Evolutionary conservation across 2,888 invertebrate genomes (phyloP).

Genomic region (Nymphalis urticae): DNA sequence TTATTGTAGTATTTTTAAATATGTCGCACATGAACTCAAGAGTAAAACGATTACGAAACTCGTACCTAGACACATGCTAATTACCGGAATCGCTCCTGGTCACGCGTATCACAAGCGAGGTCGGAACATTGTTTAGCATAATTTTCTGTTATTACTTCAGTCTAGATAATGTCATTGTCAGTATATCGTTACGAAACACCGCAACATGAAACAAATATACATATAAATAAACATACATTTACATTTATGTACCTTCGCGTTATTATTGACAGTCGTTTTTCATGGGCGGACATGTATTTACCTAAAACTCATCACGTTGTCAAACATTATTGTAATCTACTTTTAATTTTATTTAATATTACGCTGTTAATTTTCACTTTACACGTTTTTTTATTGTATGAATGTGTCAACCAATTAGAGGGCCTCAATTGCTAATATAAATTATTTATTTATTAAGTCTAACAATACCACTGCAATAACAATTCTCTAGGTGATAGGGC

Average conservation of each 20-base stretch:
- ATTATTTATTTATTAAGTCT: too few relatives aligned
- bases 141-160: constrained; percentile 34
- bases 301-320: background rate
- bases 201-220: background rate
- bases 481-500: too few relatives aligned
- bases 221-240: too few relatives aligned
- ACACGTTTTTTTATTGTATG: too few relatives aligned
- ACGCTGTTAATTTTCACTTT: background rate
- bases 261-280: too few relatives aligned
- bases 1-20: too few relatives aligned
- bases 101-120: constrained; percentile 31
- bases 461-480: too few relatives aligned
- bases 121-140: constrained; percentile 34
- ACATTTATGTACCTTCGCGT: too few relatives aligned
- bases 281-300: background rate
- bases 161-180: constrained; percentile 27
- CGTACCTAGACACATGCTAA: constrained; percentile 11
- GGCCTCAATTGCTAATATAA: too few relatives aligned
- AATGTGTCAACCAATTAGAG: too few relatives aligned
- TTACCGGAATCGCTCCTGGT: constrained; percentile 25
- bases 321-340: background rate
- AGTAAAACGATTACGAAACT: constrained; percentile 3
- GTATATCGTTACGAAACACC: constrained; percentile 16
- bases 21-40: background rate
- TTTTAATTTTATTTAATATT: background rate